Evolutionary conservation across 2,888 invertebrate genomes (phyloP), one percentile per base, ranked within the genome.

Genomic region (Ischnura elegans): DNA sequence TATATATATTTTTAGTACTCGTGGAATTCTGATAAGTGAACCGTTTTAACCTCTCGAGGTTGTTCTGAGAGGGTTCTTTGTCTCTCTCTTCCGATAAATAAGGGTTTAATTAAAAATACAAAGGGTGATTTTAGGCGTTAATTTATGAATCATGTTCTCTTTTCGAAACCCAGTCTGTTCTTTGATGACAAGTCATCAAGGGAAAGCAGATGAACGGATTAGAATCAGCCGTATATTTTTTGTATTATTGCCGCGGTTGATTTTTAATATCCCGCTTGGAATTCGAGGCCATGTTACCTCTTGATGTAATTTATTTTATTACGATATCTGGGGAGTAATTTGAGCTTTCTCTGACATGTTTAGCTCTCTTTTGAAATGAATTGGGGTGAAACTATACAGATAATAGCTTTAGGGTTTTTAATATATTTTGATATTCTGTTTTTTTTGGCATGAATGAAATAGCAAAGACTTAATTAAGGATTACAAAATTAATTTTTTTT

Each of bases 1-100:
- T n/a, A n/a, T n/a, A 76, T 76, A 76, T 76, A 76, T 76, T 76
- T 76, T 36, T 76, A 76, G 1, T 29, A 76, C 76, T 76, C 36
- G 29, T 36, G 76, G 36, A 76, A 36, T 76, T 36, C 2, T 76
- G 76, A 36, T 36, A 76, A 36, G 76, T 76, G 76, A 76, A 76
- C 76, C 76, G 76, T 76, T 76, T 61, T 36, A 36, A 36, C 76
- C 36, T 36, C 13, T 61, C 8, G 16, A 36, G 29, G 16, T 13
- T n/a, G n/a, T n/a, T 76, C 76, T 76, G 76, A 76, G n/a, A 19
- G 76, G 29, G 3, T 25, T 36, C 76, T 76, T 36, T 36, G 76
- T 76, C 76, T 76, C 76, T 13, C n/a, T 36, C 76, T 36, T n/a
- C n/a, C 36, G n/a, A 0, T 76, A 36, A 76, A 36, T 5, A 29